Conservation (phyloP, 2,888 invertebrate genomes). For the Aquatica leii region DNA sequence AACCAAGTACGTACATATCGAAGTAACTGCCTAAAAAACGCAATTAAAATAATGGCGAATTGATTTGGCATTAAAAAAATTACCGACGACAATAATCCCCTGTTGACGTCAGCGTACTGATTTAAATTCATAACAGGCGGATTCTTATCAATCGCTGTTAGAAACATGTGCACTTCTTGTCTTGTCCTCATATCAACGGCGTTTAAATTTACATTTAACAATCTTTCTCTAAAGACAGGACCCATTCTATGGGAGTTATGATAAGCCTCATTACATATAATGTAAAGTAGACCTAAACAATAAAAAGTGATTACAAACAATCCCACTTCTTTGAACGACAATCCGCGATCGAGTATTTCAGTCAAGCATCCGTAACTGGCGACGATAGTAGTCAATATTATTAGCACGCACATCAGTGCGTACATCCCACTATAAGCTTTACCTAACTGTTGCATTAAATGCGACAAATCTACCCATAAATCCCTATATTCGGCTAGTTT, state of each 20-base stretch:
- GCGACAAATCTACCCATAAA: constrained; percentile 76
- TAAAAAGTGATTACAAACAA: constrained; percentile 76
- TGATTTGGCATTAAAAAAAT: constrained; percentile 47
- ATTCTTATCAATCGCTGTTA: constrained; percentile 77
- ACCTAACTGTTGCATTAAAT: constrained; percentile 81
- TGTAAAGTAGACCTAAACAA: constrained; percentile 73
- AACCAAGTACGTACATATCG: constrained; percentile 76
- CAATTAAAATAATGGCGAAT: neutral
- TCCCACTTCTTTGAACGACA: constrained; percentile 76
- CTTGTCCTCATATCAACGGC: constrained; percentile 71
- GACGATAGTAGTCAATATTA: constrained; percentile 77
- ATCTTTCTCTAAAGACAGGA: constrained; percentile 65
- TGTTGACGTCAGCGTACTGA: constrained; percentile 76
- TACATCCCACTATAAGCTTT: constrained; percentile 81
- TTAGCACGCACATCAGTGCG: constrained; percentile 76
- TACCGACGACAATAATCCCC: constrained; percentile 73
- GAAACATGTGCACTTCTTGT: constrained; percentile 76
- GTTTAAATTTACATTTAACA: constrained; percentile 73
- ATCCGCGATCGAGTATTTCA: constrained; percentile 75
- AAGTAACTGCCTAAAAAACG: constrained; percentile 70
- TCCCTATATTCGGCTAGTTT: constrained; percentile 74
- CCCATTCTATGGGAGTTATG: constrained; percentile 71
- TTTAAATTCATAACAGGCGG: constrained; percentile 81
- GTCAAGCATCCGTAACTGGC: constrained; percentile 75
- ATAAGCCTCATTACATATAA: constrained; percentile 79